These are phyloP conservation scores for Phenganax stokvisi DNA, from an alignment of 92 coral and sea anemone species.

Conservation along the genomic window DNA sequence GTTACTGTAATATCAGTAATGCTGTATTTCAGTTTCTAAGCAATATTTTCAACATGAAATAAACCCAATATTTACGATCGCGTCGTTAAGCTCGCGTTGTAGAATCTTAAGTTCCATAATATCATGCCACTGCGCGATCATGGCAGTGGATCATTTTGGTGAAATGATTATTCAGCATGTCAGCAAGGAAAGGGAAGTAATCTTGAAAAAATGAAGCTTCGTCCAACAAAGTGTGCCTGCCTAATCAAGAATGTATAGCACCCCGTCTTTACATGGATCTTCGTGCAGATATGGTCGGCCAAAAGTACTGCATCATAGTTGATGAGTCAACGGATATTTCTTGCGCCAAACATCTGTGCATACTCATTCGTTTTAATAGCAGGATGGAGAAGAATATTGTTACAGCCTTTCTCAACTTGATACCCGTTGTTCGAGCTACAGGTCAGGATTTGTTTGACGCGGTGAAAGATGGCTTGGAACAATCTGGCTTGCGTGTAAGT, in stretches of 20 bases:
- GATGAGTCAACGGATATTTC: neutral
- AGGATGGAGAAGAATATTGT: neutral
- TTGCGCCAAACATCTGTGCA: neutral
- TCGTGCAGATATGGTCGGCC: neutral
- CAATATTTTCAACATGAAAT: too few relatives aligned
- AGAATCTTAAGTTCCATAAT: neutral
- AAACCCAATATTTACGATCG: too few relatives aligned
- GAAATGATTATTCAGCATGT: constrained; percentile 15
- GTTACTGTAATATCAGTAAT: too few relatives aligned
- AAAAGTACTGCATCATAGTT: neutral
- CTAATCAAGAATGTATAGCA: neutral
- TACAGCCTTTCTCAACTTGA: neutral
- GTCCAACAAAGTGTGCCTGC: neutral
- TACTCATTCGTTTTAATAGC: neutral
- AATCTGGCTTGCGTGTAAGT: neutral
- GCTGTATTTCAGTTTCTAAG: too few relatives aligned
- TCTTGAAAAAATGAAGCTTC: constrained; percentile 18
- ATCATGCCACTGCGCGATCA: constrained; percentile 20
- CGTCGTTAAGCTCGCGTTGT: too few relatives aligned
- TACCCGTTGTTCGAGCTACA: neutral
- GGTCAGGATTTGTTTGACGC: neutral
- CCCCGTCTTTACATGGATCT: neutral
- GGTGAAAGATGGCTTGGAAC: neutral
- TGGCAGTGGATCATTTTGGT: constrained; percentile 26
- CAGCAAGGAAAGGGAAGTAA: constrained; percentile 7